Evolutionary conservation across 2,797 vertebrate species (phyloP), one percentile per base, ranked within the genome.

Genomic region (Phrynocephalus vlangalii): DNA sequence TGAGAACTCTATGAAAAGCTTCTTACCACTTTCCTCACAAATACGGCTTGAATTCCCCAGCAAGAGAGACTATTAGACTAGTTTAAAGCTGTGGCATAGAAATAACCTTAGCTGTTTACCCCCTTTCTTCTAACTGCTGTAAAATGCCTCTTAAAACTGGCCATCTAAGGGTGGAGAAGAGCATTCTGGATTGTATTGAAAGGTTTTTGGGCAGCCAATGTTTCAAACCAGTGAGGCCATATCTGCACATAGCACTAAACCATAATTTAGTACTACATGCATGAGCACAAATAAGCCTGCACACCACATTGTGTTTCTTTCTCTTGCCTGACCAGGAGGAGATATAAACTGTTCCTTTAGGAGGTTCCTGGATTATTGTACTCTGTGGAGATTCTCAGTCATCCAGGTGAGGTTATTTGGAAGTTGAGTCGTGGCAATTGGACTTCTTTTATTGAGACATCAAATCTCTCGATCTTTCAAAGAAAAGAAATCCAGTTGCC

Each of bases 31-130:
- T 2, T 5, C 20, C 63, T 22, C 7, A 50, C 8, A 20, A 28
- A 82, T 16, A 1, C 16, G 38, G 4, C 2, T 44, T 11, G 4
- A 30, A 28, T 48, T 79, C 38, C 28, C 28, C 63, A 15, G 28
- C 60, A 63, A 63, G 28, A 68, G 22, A 70, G 22, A 5, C 11
- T 30, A 26, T 50, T 63, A 48, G 30, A 18, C 33, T 26, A 84
- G 15, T 66, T 63, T 50, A 72, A 79, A 84, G 79, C n/a, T 79
- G 52, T 88, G 50, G 8, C 52, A 83, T 6, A 66, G 20, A 73
- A 67, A 38, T 33, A 9, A 72, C 16, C 6, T 56, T 75, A 79
- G 50, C 24, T 71, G 22, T 38, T 56, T 13, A 48, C 1, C 38
- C 56, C 33, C 67, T 78, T 13, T 30, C 38, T 72, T 87, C 52